phyloP scores from a whole-genome alignment of 2,888 invertebrate genomes.

The Parnassius orleans region DNA sequence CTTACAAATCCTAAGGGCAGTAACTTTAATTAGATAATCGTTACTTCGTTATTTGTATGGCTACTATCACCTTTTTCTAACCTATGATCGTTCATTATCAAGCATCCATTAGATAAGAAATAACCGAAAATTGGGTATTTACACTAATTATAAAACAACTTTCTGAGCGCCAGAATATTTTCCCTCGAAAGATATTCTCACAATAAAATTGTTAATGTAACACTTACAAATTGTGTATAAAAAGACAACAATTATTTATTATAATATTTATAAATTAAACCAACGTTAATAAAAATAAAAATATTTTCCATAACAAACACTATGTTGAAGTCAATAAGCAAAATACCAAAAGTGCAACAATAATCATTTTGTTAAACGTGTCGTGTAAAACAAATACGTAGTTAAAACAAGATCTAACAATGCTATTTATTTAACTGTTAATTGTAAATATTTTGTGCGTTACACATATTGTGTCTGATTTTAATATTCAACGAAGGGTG shows the following conservation, averaged over 20 bases:
- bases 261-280: not conserved
- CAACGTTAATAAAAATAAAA: too few species aligned
- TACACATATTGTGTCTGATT: not conserved
- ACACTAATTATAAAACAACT: slow-evolving; percentile 69
- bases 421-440: too few species aligned
- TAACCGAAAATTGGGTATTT: slow-evolving; percentile 52
- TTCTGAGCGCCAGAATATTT: slow-evolving; percentile 55
- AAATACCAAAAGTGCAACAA: too few species aligned
- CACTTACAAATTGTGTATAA: slow-evolving; percentile 1
- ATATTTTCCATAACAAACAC: too few species aligned
- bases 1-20: slow-evolving; percentile 19
- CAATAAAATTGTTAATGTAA: not conserved
- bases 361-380: too few species aligned
- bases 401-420: too few species aligned
- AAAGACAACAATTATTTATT: slow-evolving; percentile 2
- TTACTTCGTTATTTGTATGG: slow-evolving; percentile 37
- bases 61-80: slow-evolving; percentile 77
- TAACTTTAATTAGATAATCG: slow-evolving; percentile 17
- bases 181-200: slow-evolving; percentile 30
- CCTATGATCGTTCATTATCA: slow-evolving; percentile 65
- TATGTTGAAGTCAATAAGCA: too few species aligned
- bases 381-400: too few species aligned
- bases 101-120: slow-evolving; percentile 55
- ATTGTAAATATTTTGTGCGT: too few species aligned
- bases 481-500: slow-evolving; percentile 53